A percentile compares a stretch with the other conserved stretches of the same genome.
These are phyloP conservation scores for Apodemia duryi DNA, from an alignment of 2,888 invertebrate species.

Conservation along the genomic window DNA sequence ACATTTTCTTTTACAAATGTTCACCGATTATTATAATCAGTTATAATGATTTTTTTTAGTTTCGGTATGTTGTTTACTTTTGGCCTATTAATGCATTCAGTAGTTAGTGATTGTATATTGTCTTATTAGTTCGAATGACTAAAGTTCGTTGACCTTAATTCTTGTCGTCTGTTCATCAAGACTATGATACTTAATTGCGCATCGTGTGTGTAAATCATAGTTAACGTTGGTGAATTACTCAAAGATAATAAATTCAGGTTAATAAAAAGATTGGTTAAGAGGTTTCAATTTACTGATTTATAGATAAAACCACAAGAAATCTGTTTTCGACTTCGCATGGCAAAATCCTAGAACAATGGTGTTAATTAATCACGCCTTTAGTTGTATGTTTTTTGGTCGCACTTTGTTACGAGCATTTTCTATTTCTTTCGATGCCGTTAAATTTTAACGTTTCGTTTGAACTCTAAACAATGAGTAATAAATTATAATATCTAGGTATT, in stretches of 20 bases:
- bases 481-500: not conserved
- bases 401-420: constrained; percentile 14
- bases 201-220: not conserved
- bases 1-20: too few species aligned
- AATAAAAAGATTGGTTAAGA: not conserved
- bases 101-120: constrained; percentile 34
- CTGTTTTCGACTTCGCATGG: constrained; percentile 22
- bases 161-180: not conserved
- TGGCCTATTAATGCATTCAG: constrained; percentile 13
- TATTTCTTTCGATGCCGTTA: constrained; percentile 7
- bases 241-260: not conserved
- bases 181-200: not conserved
- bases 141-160: not conserved
- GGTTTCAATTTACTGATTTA: constrained; percentile 8
- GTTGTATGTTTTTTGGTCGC: constrained; percentile 14
- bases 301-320: constrained; percentile 9
- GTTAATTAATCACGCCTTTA: constrained; percentile 28
- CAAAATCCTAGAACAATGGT: constrained; percentile 29
- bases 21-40: too few species aligned
- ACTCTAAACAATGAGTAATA: constrained; percentile 6
- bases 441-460: constrained; percentile 2
- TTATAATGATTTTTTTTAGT: too few species aligned
- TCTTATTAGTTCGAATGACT: constrained; percentile 22
- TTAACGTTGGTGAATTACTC: not conserved
- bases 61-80: too few species aligned